Evolutionary conservation across 2,113 vertebrate genomes (phyloP).

Genomic region (Pao palembangensis): DNA sequence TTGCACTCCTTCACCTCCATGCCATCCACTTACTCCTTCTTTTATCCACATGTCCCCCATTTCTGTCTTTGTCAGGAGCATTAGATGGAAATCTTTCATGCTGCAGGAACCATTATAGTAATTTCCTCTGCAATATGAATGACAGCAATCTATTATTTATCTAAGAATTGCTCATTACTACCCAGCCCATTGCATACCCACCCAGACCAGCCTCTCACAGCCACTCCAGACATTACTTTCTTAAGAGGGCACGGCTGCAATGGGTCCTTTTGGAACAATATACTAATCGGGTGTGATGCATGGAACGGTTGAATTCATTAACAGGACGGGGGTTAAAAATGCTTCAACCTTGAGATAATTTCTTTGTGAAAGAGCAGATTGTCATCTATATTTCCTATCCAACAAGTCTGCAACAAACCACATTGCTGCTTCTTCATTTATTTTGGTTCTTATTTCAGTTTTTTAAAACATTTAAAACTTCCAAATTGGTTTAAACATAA

Average conservation of each 20-base stretch:
- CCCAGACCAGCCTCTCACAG: constrained; percentile 59
- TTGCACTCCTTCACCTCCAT: constrained; percentile 27
- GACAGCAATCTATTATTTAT: constrained; percentile 78
- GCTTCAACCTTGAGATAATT: too few species aligned
- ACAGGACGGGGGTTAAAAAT: not conserved
- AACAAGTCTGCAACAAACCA: too few species aligned
- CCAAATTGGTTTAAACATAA: not conserved
- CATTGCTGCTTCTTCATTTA: not conserved
- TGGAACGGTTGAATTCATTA: constrained; percentile 20
- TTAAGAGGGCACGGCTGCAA: constrained; percentile 57
- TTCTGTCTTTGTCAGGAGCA: constrained; percentile 64
- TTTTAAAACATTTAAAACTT: not conserved
- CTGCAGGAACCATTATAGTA: constrained; percentile 73
- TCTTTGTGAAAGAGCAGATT: too few species aligned
- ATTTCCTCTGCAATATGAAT: constrained; percentile 79
- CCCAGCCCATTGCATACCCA: constrained; percentile 56
- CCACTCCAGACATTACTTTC: constrained; percentile 67
- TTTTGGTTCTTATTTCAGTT: not conserved
- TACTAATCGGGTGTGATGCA: constrained; percentile 45
- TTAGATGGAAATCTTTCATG: constrained; percentile 74
- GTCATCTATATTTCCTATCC: too few species aligned
- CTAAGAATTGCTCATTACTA: constrained; percentile 72
- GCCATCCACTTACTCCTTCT: constrained; percentile 21
- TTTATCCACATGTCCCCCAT: constrained; percentile 43
- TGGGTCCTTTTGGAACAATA: constrained; percentile 40